A percentile compares a stretch with the other conserved stretches of the same genome.
Conservation (phyloP, 2,888 invertebrate species). For the Chelonus formosanus region DNA sequence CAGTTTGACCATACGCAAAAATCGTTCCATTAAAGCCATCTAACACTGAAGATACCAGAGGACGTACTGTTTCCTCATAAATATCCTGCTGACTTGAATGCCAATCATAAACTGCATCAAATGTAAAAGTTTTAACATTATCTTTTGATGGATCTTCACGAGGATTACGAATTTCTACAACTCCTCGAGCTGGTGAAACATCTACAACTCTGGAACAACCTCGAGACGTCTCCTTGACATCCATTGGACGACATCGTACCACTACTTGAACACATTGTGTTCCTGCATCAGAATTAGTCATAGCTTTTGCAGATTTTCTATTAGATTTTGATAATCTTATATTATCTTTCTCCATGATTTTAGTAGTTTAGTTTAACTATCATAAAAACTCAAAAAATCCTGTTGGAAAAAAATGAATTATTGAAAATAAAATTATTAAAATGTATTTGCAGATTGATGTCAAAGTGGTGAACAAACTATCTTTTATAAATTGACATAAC, state of each 20-base stretch:
- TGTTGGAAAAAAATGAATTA: background rate
- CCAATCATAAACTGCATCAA: conserved; percentile 96
- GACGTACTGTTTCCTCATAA: conserved; percentile 96
- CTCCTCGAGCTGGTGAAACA: conserved; percentile 85
- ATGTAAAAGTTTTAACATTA: conserved; percentile 93
- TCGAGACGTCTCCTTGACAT: conserved; percentile 81
- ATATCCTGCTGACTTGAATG: conserved; percentile 89
- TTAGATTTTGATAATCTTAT: conserved; percentile 22
- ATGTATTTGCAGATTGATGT: too few species aligned
- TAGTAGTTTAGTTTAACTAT: background rate
- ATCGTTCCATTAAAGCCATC: conserved; percentile 99
- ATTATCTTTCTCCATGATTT: conserved; percentile 5
- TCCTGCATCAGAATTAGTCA: conserved; percentile 43
- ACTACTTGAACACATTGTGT: conserved; percentile 92
- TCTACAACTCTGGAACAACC: conserved; percentile 83
- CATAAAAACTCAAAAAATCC: background rate
- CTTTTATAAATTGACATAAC: too few species aligned
- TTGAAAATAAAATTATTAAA: too few species aligned
- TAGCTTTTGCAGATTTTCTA: conserved; percentile 44
- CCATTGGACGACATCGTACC: conserved; percentile 95
- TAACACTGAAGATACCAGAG: conserved; percentile 92
- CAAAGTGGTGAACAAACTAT: too few species aligned
- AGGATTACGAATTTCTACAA: conserved; percentile 89
- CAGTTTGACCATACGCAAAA: conserved; percentile 99
- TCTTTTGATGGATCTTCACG: conserved; percentile 74